phyloP scores from a whole-genome alignment of 2,113 vertebrate genomes.

The Oenanthe oenanthe region DNA sequence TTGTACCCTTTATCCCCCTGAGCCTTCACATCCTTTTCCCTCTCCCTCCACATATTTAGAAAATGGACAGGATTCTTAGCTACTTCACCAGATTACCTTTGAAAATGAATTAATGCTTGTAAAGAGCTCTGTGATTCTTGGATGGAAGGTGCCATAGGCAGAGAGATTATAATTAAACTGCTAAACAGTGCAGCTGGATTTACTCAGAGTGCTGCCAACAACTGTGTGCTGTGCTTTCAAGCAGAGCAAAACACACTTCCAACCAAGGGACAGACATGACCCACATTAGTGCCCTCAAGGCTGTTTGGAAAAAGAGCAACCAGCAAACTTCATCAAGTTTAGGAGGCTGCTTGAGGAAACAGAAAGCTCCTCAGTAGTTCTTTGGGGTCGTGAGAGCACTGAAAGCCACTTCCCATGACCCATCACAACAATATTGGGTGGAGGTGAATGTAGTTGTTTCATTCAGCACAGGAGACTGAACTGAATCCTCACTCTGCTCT shows the following conservation, averaged over 20 bases:
- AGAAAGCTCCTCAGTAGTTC: not conserved
- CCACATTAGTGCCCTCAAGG: not conserved
- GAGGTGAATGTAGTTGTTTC: not conserved
- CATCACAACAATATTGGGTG: not conserved
- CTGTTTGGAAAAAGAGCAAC: not conserved
- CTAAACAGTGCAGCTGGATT: slow-evolving; percentile 20
- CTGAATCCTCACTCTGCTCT: not conserved
- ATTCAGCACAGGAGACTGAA: not conserved
- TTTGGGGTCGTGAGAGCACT: not conserved
- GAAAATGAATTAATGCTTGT: not conserved
- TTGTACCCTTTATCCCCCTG: not conserved
- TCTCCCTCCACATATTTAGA: not conserved
- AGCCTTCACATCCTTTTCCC: not conserved
- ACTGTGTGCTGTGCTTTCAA: not conserved
- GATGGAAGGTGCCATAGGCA: not conserved
- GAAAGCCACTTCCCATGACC: not conserved
- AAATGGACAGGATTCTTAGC: not conserved
- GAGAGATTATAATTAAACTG: slow-evolving; percentile 6
- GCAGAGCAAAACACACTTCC: not conserved
- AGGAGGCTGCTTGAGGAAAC: not conserved
- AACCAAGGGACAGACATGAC: not conserved
- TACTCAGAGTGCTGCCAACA: not conserved
- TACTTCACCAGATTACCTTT: not conserved
- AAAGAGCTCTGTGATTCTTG: not conserved
- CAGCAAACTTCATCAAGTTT: not conserved